These are phyloP conservation scores for Atta colombica DNA, from an alignment of 1,140 invertebrate species.

Conservation along the genomic window DNA sequence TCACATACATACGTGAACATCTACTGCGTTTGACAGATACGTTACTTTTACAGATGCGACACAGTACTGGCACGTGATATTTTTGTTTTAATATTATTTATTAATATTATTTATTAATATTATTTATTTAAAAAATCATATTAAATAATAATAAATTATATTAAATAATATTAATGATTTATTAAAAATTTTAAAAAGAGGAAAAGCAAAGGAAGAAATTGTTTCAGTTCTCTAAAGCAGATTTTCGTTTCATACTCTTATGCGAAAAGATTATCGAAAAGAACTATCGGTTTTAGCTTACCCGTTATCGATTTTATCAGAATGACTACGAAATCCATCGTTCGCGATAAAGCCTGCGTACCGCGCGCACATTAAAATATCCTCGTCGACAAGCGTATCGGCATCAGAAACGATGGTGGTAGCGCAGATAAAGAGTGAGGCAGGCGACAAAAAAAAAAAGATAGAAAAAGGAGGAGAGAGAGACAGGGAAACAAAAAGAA, in stretches of 20 bases:
- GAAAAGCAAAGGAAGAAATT: too few relatives aligned
- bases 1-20: conserved; percentile 12
- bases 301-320: conserved; percentile 35
- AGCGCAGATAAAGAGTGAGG: conserved; percentile 45
- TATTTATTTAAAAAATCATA: neutral
- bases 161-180: conserved; percentile 25
- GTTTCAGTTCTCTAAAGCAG: neutral
- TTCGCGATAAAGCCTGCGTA: conserved; percentile 67
- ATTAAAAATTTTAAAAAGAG: too few relatives aligned
- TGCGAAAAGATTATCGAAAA: conserved; percentile 50
- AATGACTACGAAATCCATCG: conserved; percentile 68
- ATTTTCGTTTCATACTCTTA: conserved; percentile 33
- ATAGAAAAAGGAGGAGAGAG: neutral
- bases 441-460: conserved; percentile 14
- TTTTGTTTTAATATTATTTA: neutral
- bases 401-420: conserved; percentile 39
- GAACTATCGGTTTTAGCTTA: conserved; percentile 47
- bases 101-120: neutral
- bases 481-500: conserved; percentile 52
- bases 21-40: conserved; percentile 42
- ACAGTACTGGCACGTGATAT: neutral
- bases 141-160: too few relatives aligned
- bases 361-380: conserved; percentile 73
- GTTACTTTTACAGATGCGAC: neutral
- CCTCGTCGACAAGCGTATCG: conserved; percentile 56